Evolutionary conservation across 2,888 invertebrate genomes (phyloP).

Genomic region (Tenthredo scrophulariae): DNA sequence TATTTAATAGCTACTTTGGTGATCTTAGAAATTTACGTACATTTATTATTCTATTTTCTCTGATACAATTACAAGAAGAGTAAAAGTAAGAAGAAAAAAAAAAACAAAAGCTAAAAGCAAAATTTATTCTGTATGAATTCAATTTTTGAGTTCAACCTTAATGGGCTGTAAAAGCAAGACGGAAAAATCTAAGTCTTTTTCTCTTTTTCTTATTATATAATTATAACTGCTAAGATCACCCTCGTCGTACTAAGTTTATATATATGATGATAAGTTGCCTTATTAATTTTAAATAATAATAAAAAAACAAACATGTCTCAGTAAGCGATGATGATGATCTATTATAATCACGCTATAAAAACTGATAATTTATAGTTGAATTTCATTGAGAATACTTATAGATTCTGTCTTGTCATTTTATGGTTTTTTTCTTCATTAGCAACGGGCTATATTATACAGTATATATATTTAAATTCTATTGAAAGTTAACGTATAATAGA

Average conservation of each 20-base stretch:
- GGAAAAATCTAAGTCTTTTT: neutral
- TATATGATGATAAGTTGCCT: slow-evolving; percentile 31
- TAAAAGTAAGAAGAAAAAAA: neutral
- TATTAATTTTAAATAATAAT: slow-evolving; percentile 17
- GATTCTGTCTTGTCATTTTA: neutral
- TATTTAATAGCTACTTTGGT: neutral
- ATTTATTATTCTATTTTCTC: neutral
- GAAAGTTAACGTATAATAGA: neutral
- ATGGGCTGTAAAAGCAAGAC: no score
- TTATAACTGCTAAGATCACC: neutral
- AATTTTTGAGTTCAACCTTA: no score
- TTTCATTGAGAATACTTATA: neutral
- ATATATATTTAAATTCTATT: neutral
- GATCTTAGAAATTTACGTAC: neutral
- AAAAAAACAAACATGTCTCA: neutral
- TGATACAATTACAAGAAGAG: neutral
- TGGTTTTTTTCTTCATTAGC: neutral
- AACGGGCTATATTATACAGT: neutral
- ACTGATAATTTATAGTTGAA: neutral
- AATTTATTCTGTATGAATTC: no score
- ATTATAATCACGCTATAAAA: neutral
- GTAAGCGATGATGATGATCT: neutral
- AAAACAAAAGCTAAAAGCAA: no score
- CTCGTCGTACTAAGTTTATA: slow-evolving; percentile 1
- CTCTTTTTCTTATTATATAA: neutral